Conservation (phyloP, 2,888 invertebrate species). For the Thymelicus sylvestris region DNA sequence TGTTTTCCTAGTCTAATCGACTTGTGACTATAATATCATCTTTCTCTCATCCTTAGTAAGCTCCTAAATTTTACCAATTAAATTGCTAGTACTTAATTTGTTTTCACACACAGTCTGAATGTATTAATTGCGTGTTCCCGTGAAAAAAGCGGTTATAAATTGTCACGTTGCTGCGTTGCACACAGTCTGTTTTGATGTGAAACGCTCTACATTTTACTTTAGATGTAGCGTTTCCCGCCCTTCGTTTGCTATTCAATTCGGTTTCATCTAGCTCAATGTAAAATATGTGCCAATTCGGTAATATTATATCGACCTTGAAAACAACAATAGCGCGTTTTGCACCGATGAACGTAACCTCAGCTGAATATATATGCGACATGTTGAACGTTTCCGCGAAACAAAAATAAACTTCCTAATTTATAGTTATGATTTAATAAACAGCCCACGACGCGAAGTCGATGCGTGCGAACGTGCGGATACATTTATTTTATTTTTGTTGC, state of each 20-base stretch:
- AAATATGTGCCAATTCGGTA: slow-evolving; percentile 8
- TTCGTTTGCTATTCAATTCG: neutral
- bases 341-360: slow-evolving; percentile 18
- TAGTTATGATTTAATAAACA: neutral
- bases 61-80: no score
- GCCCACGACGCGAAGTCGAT: slow-evolving; percentile 5
- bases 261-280: neutral
- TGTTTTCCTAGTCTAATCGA: no score
- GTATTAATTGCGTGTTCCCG: no score
- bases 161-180: no score
- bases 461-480: neutral
- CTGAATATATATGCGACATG: slow-evolving; percentile 26
- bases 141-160: no score
- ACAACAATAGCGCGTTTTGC: slow-evolving; percentile 37
- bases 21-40: no score
- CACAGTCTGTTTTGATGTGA: no score
- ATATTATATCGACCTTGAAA: slow-evolving; percentile 30
- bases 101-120: no score
- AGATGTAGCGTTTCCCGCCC: neutral
- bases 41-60: no score
- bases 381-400: slow-evolving; percentile 27
- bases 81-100: no score
- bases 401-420: slow-evolving; percentile 28
- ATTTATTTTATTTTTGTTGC: slow-evolving; percentile 16
- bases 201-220: no score